phyloP scores from a whole-genome alignment of 2,888 invertebrate species.

The Dendrolimus pini region DNA sequence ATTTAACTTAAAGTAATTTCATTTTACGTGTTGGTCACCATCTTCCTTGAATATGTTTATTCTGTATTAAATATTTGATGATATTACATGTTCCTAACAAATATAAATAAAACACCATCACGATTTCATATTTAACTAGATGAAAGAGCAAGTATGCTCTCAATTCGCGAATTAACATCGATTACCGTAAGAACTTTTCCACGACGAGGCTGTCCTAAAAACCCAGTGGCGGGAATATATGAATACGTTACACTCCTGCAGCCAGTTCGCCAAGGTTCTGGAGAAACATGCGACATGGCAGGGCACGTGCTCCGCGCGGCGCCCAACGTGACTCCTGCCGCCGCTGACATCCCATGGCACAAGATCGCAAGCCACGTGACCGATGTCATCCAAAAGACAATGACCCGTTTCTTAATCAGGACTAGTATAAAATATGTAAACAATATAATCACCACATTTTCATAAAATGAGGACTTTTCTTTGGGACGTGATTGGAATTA shows the following conservation, averaged over 20 bases:
- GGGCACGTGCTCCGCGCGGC: constrained; percentile 22
- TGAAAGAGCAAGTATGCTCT: constrained; percentile 22
- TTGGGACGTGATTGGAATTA: background rate
- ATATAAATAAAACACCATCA: too few relatives aligned
- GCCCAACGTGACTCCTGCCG: constrained; percentile 32
- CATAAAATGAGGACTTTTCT: background rate
- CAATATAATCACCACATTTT: background rate
- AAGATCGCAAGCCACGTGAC: constrained; percentile 16
- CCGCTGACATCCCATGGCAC: constrained; percentile 5
- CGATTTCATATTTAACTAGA: too few relatives aligned
- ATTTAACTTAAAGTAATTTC: too few relatives aligned
- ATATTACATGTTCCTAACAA: too few relatives aligned
- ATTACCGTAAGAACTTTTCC: constrained; percentile 20
- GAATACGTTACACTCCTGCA: constrained; percentile 31
- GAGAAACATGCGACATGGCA: constrained; percentile 28
- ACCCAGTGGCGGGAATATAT: constrained; percentile 39
- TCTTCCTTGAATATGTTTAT: too few relatives aligned
- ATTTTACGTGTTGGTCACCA: too few relatives aligned
- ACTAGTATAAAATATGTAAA: background rate
- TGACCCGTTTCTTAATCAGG: constrained; percentile 1
- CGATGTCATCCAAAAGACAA: constrained; percentile 2
- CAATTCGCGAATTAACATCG: constrained; percentile 20
- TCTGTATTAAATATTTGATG: too few relatives aligned
- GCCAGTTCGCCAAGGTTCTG: constrained; percentile 33
- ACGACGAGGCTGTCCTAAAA: constrained; percentile 34